Evolutionary conservation across 1,140 invertebrate genomes (phyloP), one percentile per base, ranked within the genome.

Genomic region (Holotrichia oblita): DNA sequence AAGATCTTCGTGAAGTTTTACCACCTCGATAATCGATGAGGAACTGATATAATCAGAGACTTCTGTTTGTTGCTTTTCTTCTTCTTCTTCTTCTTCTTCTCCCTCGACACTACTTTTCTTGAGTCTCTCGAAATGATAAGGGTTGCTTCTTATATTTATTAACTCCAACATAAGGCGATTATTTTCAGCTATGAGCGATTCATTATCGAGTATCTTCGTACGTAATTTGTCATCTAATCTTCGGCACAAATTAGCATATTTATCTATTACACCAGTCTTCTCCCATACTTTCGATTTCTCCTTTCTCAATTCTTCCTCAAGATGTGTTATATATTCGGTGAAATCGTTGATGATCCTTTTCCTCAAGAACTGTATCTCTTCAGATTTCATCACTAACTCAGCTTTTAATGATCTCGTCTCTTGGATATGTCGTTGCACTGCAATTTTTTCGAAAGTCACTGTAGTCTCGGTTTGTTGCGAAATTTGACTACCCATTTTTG

Each of bases 281-380:
- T 24, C 22, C 22, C 17, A 34, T 20, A 34, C 17, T 22, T 69
- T 34, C 6, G 27, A 24, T 69, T 27, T 24, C 61, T 69, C 61
- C 22, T 34, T 69, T 7, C 27, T 2, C 22, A 69, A 14, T 69
- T 69, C 61, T 2, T 69, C 61, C 22, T 69, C 61, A 2, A 69
- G 9, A 7, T 27, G 27, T 9, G 20, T 27, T 6, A 34, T 34
- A 20, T 69, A 69, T 27, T 69, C 61, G 20, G 61, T 69, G 12
- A 69, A 34, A 34, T 69, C 61, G 22, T 69, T 27, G 22, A 69
- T 69, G 27, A 69, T 69, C 61, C 61, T 27, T 0, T 27, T 69
- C 61, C 61, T 27, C 17, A 69, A 12, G 22, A 69, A 69, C 22
- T 69, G 61, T 9, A 27, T 69, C 61, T 69, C 61, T 34, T 69